Base-by-base conservation (phyloP, 2,113 vertebrate genomes). In the Hystrix cristata region DNA sequence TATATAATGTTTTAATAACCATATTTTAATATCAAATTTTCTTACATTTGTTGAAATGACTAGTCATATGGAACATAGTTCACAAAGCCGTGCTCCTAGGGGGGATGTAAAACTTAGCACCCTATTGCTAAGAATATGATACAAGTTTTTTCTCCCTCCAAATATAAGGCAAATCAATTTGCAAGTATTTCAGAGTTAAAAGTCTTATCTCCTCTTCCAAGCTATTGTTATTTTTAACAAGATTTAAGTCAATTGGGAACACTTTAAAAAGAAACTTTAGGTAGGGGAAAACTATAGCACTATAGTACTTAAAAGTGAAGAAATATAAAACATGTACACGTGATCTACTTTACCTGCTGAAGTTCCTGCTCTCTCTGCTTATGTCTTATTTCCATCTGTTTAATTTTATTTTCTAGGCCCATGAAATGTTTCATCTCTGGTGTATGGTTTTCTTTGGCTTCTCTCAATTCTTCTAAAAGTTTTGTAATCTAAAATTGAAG, bases 371-470 rank as follows among this genome's bases (percentile, higher is more conserved):
- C 99, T 97, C 99, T 99, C 96, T 99, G 99, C 79, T 98, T 98
- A 64, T 99, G 99, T 94, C 99, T 98, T 69, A 98, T 97, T 98
- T 99, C 99, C 98, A 99, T 99, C 67, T 98, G 98, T 95, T 98
- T 96, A 94, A 99, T 99, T 98, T 99, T 99, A 94, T 96, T 99
- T 98, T 99, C 99, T 96, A 99, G 98, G 91, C 89, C 97, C 72
- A 98, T 97, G 91, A 99, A 99, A 59, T 99, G 99, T 71, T 98
- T 99, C 98, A 99, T 99, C 96, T 99, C 99, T 7, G 99, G 99
- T 85, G 98, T 99, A 95, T 99, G 99, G 87, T 97, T 98, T 88
- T 99, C 99, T 98, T 99, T 99, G 34, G 99, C 99, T 78, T 99
- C 99, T 97, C 98, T 99, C 90, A 99, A 97, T 95, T 99, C 99